Evolutionary conservation across 2,888 invertebrate genomes (phyloP), one percentile per base, ranked within the genome.

Genomic region (Lasiommata megera): DNA sequence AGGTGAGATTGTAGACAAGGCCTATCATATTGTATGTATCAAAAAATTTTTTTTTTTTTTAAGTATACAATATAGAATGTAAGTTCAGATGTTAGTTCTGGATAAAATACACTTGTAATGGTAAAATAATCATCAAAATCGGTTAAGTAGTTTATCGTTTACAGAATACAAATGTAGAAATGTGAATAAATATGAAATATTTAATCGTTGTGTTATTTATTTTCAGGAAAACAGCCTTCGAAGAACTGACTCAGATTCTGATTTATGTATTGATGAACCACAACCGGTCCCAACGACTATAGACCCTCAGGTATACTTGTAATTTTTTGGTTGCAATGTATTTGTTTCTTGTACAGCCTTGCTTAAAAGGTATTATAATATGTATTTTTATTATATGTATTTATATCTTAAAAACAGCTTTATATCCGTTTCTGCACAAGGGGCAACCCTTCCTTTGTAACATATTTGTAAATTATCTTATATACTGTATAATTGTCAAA

Each of bases 211-310:
- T 17, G 3, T 31, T 23, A 41, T 34, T 9, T 34, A 44, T 38
- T 59, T 62, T 36, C 46, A 65, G 65, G 64, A 65, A 47, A 64
- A 92, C 69, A 88, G 91, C 65, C 91, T 93, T 60, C 92, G 94
- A 70, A 93, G 94, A 74, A 92, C 93, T 46, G 97, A 97, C 83
- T 97, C 97, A 3, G 97, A 97, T 86, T 96, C 96, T n/a, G 97
- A 97, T 83, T 92, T 97, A 65, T 97, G 97, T 83, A 93, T 96
- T 70, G 96, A 96, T 74, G 96, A 96, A 58, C 80, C 80, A 37
- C 86, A 82, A 59, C 73, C 83, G 9, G 76, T 80, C 46, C 89
- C 90, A 18, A 75, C 85, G 9, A 86, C 74, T 65, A 88, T 89
- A 62, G 90, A 90, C 63, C 89, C 89, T 47, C 90, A 90, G 88